These are phyloP conservation scores for Abrostola tripartita DNA, from an alignment of 2,888 invertebrate species.

Conservation along the genomic window DNA sequence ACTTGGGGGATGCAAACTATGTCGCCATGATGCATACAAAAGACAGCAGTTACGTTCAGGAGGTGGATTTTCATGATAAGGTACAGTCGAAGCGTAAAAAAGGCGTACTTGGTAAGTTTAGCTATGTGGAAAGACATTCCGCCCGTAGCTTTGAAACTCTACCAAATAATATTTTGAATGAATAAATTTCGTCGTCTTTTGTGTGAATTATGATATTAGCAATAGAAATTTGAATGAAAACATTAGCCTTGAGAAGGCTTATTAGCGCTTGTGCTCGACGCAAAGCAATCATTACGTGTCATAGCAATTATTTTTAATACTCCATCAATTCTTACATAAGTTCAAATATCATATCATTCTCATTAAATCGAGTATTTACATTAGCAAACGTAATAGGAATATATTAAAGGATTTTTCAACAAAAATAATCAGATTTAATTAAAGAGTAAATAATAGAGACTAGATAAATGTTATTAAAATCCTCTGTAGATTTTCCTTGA, in stretches of 20 bases:
- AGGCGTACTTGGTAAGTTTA: conserved; percentile 13
- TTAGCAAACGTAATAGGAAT: conserved; percentile 21
- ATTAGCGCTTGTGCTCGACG: conserved; percentile 37
- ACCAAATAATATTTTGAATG: neutral
- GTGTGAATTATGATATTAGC: conserved; percentile 45
- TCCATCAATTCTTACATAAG: conserved; percentile 22
- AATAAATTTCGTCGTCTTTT: conserved; percentile 32
- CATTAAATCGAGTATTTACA: conserved; percentile 36
- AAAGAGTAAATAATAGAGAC: conserved; percentile 4
- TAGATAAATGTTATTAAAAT: conserved; percentile 17
- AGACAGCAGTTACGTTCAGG: conserved; percentile 24
- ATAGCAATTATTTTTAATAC: conserved; percentile 30
- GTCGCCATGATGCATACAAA: conserved; percentile 42
- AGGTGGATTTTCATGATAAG: conserved; percentile 7
- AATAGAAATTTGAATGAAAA: conserved; percentile 17
- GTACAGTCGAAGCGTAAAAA: neutral
- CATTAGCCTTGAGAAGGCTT: conserved; percentile 29
- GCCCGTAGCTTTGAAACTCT: neutral
- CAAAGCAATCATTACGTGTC: conserved; percentile 39
- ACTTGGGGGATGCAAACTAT: conserved; percentile 30
- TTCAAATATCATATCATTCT: conserved; percentile 50
- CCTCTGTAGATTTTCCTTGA: conserved; percentile 34
- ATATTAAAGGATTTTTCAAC: conserved; percentile 16
- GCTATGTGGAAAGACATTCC: conserved; percentile 2
- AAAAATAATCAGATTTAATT: conserved; percentile 14